Evolutionary conservation across 1,140 invertebrate genomes (phyloP).

Genomic region (Ephestia elutella): DNA sequence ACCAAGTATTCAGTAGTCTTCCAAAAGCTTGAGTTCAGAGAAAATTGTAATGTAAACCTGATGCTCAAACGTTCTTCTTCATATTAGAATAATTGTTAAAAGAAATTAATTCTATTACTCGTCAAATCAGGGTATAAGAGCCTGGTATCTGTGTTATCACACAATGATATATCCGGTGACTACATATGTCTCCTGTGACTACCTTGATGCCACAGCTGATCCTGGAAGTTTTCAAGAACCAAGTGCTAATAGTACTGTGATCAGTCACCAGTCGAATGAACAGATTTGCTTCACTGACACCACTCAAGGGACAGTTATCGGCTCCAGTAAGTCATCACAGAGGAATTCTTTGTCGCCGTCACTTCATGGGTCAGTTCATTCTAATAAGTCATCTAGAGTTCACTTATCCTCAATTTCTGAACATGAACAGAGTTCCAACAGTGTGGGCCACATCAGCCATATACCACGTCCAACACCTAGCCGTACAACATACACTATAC

Average conservation of each 20-base stretch:
- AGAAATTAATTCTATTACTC: constrained; percentile 28
- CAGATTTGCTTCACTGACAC: not conserved
- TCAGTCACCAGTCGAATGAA: constrained; percentile 18
- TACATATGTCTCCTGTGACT: constrained; percentile 52
- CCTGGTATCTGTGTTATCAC: constrained; percentile 63
- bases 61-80: constrained; percentile 23
- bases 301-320: not conserved
- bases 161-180: constrained; percentile 52
- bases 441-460: constrained; percentile 57
- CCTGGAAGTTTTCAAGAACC: constrained; percentile 34
- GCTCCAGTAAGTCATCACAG: not conserved
- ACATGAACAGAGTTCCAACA: constrained; percentile 22
- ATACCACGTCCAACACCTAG: constrained; percentile 53
- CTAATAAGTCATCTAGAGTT: not conserved
- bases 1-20: constrained; percentile 41
- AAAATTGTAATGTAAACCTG: constrained; percentile 32
- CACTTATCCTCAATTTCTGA: constrained; percentile 1
- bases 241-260: constrained; percentile 45
- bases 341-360: no score
- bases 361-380: not conserved
- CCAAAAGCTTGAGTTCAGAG: constrained; percentile 54
- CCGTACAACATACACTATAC: constrained; percentile 49
- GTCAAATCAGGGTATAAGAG: constrained; percentile 49
- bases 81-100: constrained; percentile 14
- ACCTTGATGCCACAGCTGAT: constrained; percentile 42